phyloP scores from a whole-genome alignment of 1,140 invertebrate genomes.

The honey bee (Apis mellifera) region DNA sequence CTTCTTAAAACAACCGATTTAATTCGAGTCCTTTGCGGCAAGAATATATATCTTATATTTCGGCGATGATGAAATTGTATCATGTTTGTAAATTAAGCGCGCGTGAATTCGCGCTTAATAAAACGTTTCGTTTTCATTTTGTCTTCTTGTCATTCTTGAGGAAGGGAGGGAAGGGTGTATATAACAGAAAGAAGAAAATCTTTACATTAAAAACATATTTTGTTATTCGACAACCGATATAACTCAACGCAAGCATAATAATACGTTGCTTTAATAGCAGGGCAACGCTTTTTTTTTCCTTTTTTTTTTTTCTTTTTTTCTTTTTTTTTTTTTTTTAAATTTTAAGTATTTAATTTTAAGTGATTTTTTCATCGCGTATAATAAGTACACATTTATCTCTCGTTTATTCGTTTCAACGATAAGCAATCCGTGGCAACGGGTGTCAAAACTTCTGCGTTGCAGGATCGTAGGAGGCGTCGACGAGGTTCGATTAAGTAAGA shows the following conservation, averaged over 20 bases:
- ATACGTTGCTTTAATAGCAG: slow-evolving; percentile 44
- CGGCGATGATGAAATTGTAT: slow-evolving; percentile 25
- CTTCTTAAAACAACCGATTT: no score
- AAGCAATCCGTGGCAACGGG: slow-evolving; percentile 38
- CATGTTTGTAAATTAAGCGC: slow-evolving; percentile 53
- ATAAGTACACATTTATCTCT: slow-evolving; percentile 71
- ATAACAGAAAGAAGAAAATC: slow-evolving; percentile 3
- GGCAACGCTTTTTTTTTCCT: slow-evolving; percentile 16
- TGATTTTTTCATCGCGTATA: slow-evolving; percentile 46
- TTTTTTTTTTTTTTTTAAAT: no score
- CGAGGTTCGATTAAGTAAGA: slow-evolving; percentile 29
- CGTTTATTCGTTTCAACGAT: slow-evolving; percentile 48
- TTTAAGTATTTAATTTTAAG: slow-evolving; percentile 51
- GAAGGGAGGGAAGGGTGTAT: no score
- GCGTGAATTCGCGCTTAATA: slow-evolving; percentile 63
- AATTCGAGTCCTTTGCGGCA: no score
- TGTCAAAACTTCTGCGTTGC: slow-evolving; percentile 23
- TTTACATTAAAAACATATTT: slow-evolving; percentile 72
- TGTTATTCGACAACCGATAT: slow-evolving; percentile 65
- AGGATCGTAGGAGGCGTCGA: no score
- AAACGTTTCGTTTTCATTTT: slow-evolving; percentile 41
- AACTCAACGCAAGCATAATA: slow-evolving; percentile 62
- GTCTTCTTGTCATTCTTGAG: not conserved
- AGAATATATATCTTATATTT: not conserved
- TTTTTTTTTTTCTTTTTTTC: no score